Base-by-base conservation (phyloP, 2,113 vertebrate species). In the Galeopterus variegatus region DNA sequence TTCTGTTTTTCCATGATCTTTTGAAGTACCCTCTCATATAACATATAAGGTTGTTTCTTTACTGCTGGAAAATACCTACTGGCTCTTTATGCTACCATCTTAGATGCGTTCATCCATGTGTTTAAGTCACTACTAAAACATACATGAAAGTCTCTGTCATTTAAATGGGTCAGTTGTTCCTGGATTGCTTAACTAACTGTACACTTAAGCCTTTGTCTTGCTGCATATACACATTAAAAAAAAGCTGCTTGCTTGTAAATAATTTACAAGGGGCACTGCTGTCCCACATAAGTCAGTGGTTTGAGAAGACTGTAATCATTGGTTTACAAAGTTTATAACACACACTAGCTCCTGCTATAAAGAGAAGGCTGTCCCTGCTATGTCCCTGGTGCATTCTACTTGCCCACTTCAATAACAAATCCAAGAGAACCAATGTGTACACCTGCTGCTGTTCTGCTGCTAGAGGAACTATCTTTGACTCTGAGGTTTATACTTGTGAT, bases 161-260 rank as follows among this genome's bases (percentile, higher is more conserved):
- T 85, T 88, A 26, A 13, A 23, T 28, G 26, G 24, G 6, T 79
- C 69, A 23, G 4, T 62, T 90, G 17, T 73, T 70, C 52, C 92
- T 80, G 69, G 33, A 14, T 92, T 84, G 8, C 26, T 95, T 23
- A 84, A 93, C 45, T 72, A 88, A 81, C 28, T 84, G 8, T 45
- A 48, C 5, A n/a, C 14, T 94, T 96, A 81, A 90, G 31, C 1
- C 52, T 65, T 67, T 88, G 48, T 72, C 76, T 88, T 86, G 21
- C 8, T 48, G 2, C 2, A 76, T 31, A 17, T 8, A 41, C 15
- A 50, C 1, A 85, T 4, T n/a, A n/a, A 21, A 69, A 81, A 93
- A 96, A 93, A 56, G 24, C 33, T 76, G n/a, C 56, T 79, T 88
- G 14, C 60, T 90, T 92, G 91, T 10, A 86, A 84, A 94, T 4